Conservation (phyloP, 2,113 vertebrate genomes). For the Tylochromis polylepis region DNA sequence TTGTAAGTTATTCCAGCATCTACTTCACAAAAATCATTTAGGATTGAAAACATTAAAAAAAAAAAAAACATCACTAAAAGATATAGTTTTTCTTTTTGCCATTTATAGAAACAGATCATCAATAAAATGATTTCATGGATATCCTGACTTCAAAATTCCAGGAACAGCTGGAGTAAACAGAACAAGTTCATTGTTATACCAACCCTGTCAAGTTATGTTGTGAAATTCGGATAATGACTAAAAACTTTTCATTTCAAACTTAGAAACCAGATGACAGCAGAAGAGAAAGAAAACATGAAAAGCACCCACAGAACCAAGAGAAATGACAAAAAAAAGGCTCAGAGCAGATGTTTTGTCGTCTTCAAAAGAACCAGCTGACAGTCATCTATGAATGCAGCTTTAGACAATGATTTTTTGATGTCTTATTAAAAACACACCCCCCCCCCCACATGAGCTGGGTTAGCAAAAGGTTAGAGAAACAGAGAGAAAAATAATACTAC, state of each 20-base stretch:
- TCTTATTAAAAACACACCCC: slow-evolving; percentile 7
- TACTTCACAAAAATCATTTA: not conserved
- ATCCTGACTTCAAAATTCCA: not conserved
- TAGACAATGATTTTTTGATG: slow-evolving; percentile 4
- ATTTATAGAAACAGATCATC: not conserved
- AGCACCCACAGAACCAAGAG: slow-evolving; percentile 25
- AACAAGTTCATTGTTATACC: not conserved
- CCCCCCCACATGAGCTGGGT: not conserved
- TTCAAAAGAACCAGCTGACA: not conserved
- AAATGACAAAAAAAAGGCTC: slow-evolving; percentile 10
- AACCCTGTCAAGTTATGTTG: not conserved
- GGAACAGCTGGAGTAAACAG: not conserved
- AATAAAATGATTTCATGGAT: not conserved
- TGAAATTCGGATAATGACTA: not conserved
- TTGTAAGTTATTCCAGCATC: not conserved
- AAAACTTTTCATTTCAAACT: not conserved
- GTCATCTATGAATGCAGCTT: slow-evolving; percentile 9
- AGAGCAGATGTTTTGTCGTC: not conserved
- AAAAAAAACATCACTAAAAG: not conserved
- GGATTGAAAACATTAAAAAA: not conserved
- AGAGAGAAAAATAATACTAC: not conserved
- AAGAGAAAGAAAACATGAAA: slow-evolving; percentile 6
- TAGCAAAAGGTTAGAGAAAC: not conserved
- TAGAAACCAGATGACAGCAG: not conserved
- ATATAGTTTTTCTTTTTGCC: not conserved